Base-by-base conservation (phyloP, 37 sponge, comb jelly and placozoan genomes). In the Chondrosia reniformis region DNA sequence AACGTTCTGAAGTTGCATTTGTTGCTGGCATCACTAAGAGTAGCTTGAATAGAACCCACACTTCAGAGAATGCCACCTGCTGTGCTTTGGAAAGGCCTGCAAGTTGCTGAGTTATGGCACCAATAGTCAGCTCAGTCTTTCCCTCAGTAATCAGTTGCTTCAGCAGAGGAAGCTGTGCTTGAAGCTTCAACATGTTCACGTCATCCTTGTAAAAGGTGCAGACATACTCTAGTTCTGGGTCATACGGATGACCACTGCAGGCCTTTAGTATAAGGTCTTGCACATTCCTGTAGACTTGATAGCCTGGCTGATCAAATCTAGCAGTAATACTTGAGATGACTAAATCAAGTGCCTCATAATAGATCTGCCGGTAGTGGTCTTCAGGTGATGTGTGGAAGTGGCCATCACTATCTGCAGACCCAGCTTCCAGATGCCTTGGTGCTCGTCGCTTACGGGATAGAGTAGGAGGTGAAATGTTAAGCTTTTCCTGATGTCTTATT, bases 281-380 rank as follows among this genome's bases (percentile, higher is more conserved):
- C 44, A 71, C 17, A 71, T 71, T 71, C 74, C 74, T 13, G 25
- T 71, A 71, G 25, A 82, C 43, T 67, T 81, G 46, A 36, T 75
- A 82, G 40, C 74, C 74, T 9, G 74, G n/a, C 49, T 74, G 75
- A 41, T 74, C 75, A 74, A 74, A 74, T 45, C 75, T 41, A 41
- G 27, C 5, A 30, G 45, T 74, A 45, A 74, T 74, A 25, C 46
- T 6, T 57, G 33, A 33, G 3, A 63, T 38, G 41, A 63, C 63
- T 64, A 77, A 71, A 77, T 77, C 79, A 3, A 77, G 40, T 65
- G 55, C 84, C 49, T 63, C 78, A 57, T 55, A 83, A 62, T 78
- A 84, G 28, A 31, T 41, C 62, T 19, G 43, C 15, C 40, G 59
- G 37, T 77, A 86, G 74, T 76, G 73, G 25, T 76, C 71, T 57